Conservation (phyloP, 2,113 vertebrate genomes). For the Phalacrocorax brasilianus region DNA sequence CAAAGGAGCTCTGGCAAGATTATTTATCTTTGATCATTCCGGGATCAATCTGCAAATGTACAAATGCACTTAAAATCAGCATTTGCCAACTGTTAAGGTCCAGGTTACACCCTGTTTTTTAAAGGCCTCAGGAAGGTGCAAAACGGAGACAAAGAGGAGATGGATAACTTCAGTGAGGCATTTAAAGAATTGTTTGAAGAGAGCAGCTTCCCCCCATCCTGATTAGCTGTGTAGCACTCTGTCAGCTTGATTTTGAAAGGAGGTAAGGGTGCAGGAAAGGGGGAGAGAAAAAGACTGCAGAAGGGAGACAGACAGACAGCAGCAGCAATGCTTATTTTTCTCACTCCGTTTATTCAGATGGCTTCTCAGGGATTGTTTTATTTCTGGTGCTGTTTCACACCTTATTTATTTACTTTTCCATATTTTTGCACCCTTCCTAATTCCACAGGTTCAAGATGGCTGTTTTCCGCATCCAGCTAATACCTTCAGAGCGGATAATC, state of each 20-base stretch:
- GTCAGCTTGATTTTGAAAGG: conserved; percentile 28
- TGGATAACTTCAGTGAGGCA: not conserved
- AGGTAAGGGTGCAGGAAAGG: not conserved
- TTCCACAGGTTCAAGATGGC: not conserved
- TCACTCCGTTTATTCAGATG: not conserved
- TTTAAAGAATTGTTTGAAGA: conserved; percentile 36
- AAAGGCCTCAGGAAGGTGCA: conserved; percentile 7
- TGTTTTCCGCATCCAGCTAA: conserved; percentile 7
- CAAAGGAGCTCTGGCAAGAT: conserved; percentile 27
- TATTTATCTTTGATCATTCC: conserved; percentile 60
- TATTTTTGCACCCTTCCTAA: conserved; percentile 9
- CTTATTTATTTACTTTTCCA: not conserved
- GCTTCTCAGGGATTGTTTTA: not conserved
- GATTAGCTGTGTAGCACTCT: conserved; percentile 1
- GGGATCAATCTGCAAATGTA: conserved; percentile 50
- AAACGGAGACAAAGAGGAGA: not conserved
- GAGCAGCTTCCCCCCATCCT: conserved; percentile 38
- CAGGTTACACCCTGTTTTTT: not conserved
- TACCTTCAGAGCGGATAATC: conserved; percentile 9
- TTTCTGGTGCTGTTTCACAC: not conserved
- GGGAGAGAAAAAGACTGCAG: not conserved
- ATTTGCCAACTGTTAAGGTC: conserved; percentile 50
- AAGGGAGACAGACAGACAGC: not conserved
- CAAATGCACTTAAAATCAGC: conserved; percentile 34
- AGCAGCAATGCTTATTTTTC: not conserved